A percentile compares a stretch with the other conserved stretches of the same genome.
Conservation (phyloP, 2,797 vertebrate species). For the Siniperca scherzeri region DNA sequence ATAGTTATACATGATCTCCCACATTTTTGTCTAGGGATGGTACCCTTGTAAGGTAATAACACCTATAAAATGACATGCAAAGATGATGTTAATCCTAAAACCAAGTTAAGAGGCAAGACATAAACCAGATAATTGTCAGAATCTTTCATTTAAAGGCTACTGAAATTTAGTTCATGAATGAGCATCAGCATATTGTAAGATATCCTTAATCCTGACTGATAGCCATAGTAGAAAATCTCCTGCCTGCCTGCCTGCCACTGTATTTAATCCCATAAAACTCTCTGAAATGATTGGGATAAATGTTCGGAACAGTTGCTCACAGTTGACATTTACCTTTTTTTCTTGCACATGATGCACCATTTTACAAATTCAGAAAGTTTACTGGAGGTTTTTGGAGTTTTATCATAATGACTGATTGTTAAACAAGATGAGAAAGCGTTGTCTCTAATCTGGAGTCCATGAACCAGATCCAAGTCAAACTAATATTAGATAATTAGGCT, state of each 20-base stretch:
- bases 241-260: not conserved
- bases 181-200: conserved; percentile 7
- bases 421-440: not conserved
- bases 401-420: conserved; percentile 8
- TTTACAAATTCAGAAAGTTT: conserved; percentile 13
- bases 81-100: conserved; percentile 2
- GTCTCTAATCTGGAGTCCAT: conserved; percentile 1
- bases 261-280: conserved; percentile 3
- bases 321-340: conserved; percentile 7
- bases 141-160: not conserved
- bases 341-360: not conserved
- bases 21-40: not conserved
- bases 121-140: conserved; percentile 4
- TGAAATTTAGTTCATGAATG: not conserved
- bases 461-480: conserved; percentile 21
- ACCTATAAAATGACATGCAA: not conserved
- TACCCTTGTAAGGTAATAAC: not conserved
- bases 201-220: conserved; percentile 7
- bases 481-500: conserved; percentile 25
- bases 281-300: not conserved
- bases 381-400: conserved; percentile 3
- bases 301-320: conserved; percentile 1
- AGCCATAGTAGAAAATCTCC: not conserved
- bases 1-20: not conserved
- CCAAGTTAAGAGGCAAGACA: not conserved